A percentile compares a stretch with the other conserved stretches of the same genome.
phyloP scores from a whole-genome alignment of 2,888 invertebrate genomes.

The Stenodera caucasica region DNA sequence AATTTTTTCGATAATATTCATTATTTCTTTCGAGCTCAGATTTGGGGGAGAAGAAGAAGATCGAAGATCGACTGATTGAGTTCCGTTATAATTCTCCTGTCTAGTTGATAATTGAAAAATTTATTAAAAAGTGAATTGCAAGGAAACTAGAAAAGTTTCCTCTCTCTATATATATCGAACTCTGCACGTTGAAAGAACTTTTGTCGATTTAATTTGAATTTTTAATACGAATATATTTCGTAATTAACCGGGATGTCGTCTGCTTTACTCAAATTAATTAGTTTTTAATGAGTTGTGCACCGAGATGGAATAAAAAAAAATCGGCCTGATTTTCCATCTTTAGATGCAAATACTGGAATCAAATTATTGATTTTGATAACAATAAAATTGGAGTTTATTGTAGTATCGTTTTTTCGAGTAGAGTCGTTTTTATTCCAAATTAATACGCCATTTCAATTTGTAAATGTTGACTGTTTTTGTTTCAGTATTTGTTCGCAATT shows the following conservation, averaged over 20 bases:
- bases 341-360: background rate
- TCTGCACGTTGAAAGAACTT: background rate
- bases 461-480: conserved; percentile 21
- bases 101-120: conserved; percentile 4
- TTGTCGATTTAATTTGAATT: conserved; percentile 30
- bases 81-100: background rate
- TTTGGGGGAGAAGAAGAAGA: background rate
- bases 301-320: conserved; percentile 9
- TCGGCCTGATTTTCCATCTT: background rate
- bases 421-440: background rate
- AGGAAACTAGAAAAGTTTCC: background rate
- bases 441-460: background rate
- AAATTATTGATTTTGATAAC: background rate
- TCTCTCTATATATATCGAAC: background rate
- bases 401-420: background rate
- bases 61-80: background rate
- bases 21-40: background rate
- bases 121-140: conserved; percentile 2
- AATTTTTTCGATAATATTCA: background rate
- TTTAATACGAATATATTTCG: conserved; percentile 23
- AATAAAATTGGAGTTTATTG: background rate
- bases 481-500: conserved; percentile 33
- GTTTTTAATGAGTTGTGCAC: conserved; percentile 29
- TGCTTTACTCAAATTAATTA: conserved; percentile 22
- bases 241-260: conserved; percentile 27